Conservation (phyloP, 2,888 invertebrate species). For the Eupithecia centaureata region DNA sequence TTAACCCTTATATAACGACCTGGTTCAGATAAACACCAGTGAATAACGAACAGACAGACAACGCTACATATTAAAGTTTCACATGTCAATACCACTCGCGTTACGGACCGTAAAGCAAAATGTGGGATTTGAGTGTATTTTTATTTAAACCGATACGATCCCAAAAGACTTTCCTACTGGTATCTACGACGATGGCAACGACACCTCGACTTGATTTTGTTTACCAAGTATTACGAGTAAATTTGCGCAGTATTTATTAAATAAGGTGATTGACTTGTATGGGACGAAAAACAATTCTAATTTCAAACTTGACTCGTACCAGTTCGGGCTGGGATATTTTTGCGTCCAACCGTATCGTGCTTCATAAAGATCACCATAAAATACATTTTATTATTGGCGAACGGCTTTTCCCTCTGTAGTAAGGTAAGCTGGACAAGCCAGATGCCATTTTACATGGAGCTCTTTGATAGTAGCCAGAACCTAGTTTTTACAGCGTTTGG, state of each 20-base stretch:
- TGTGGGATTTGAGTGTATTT: slow-evolving; percentile 18
- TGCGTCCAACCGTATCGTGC: not conserved
- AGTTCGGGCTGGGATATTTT: not conserved
- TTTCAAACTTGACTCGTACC: not conserved
- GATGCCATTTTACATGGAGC: slow-evolving; percentile 30
- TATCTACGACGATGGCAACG: not conserved
- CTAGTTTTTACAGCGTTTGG: not conserved
- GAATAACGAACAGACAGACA: slow-evolving; percentile 44
- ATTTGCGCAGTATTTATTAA: too few relatives aligned
- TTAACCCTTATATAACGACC: slow-evolving; percentile 29
- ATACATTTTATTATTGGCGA: slow-evolving; percentile 28
- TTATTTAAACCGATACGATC: slow-evolving; percentile 15
- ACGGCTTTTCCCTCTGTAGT: slow-evolving; percentile 23
- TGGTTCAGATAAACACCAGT: slow-evolving; percentile 34
- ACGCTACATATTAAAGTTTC: slow-evolving; percentile 44
- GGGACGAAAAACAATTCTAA: not conserved
- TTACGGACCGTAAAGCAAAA: slow-evolving; percentile 29
- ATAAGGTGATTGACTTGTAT: too few relatives aligned
- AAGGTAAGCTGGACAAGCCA: slow-evolving; percentile 36
- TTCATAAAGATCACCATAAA: slow-evolving; percentile 5
- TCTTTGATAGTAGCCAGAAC: slow-evolving; percentile 19
- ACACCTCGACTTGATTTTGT: not conserved
- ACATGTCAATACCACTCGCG: slow-evolving; percentile 43
- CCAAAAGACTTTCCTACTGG: not conserved
- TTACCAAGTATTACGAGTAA: not conserved